Conservation (phyloP, 2,113 vertebrate species). For the Garra rufa region DNA sequence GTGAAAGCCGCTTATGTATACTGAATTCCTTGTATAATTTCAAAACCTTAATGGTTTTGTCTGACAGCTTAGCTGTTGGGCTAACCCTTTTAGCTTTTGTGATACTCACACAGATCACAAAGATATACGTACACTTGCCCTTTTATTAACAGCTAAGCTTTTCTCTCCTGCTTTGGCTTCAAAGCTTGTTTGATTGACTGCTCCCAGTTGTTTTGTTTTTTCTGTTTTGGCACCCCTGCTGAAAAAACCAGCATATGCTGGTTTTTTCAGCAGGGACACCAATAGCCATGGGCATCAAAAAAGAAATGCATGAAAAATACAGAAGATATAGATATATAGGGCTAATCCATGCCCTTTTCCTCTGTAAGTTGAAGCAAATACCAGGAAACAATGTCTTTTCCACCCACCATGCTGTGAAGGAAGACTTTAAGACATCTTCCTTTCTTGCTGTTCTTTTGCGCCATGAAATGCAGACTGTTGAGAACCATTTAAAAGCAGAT, state of each 20-base stretch:
- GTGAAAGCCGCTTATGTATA: not conserved
- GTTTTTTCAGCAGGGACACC: no score
- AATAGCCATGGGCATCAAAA: not conserved
- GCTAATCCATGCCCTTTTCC: constrained; percentile 46
- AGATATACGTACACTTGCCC: not conserved
- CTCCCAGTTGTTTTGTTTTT: not conserved
- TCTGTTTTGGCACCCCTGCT: no score
- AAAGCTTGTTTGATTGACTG: not conserved
- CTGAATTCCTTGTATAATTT: not conserved
- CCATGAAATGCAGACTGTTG: constrained; percentile 37
- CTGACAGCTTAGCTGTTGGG: not conserved
- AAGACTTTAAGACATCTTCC: constrained; percentile 45
- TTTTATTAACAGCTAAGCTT: not conserved
- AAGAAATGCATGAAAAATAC: not conserved
- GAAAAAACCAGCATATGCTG: no score
- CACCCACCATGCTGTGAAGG: constrained; percentile 49
- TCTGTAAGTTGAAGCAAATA: constrained; percentile 59
- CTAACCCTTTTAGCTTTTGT: not conserved
- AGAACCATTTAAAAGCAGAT: constrained; percentile 49
- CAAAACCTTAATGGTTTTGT: not conserved
- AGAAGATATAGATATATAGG: constrained; percentile 8
- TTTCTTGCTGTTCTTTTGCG: not conserved
- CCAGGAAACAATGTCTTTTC: constrained; percentile 39
- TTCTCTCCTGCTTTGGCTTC: not conserved
- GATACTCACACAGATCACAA: not conserved